These are phyloP conservation scores for Calliphora vomitoria DNA, from an alignment of 2,888 invertebrate genomes.

Conservation along the genomic window DNA sequence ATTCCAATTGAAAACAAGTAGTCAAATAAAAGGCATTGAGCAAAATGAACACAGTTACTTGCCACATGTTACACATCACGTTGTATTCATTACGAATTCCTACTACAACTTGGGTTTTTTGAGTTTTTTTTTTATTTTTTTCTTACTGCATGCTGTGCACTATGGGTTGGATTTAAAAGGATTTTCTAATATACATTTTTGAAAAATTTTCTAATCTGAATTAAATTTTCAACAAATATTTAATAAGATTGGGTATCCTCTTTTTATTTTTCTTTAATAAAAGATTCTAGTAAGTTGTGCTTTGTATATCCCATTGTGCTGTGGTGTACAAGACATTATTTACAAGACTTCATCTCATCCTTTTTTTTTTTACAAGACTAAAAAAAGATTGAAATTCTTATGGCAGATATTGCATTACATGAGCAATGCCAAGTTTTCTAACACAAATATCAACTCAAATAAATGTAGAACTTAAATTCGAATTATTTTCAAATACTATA, in stretches of 20 bases:
- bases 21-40: constrained; percentile 51
- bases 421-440: constrained; percentile 43
- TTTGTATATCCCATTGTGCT: background rate
- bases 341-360: background rate
- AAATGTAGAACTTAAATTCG: constrained; percentile 50
- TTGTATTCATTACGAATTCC: constrained; percentile 68
- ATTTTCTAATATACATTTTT: too few relatives aligned
- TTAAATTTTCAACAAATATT: too few relatives aligned
- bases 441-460: constrained; percentile 50
- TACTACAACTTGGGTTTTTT: constrained; percentile 29
- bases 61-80: constrained; percentile 71
- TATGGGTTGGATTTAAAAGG: background rate
- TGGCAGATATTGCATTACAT: constrained; percentile 34
- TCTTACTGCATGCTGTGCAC: background rate
- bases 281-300: too few relatives aligned
- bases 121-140: background rate
- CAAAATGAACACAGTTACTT: constrained; percentile 56
- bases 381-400: constrained; percentile 23
- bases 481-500: constrained; percentile 21
- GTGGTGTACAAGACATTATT: background rate
- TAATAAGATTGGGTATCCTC: background rate
- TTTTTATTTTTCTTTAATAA: background rate
- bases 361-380: constrained; percentile 3
- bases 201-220: too few relatives aligned
- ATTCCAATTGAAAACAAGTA: constrained; percentile 58